Base-by-base conservation (phyloP, 1,140 invertebrate genomes). In the Diploscapter pachys region DNA sequence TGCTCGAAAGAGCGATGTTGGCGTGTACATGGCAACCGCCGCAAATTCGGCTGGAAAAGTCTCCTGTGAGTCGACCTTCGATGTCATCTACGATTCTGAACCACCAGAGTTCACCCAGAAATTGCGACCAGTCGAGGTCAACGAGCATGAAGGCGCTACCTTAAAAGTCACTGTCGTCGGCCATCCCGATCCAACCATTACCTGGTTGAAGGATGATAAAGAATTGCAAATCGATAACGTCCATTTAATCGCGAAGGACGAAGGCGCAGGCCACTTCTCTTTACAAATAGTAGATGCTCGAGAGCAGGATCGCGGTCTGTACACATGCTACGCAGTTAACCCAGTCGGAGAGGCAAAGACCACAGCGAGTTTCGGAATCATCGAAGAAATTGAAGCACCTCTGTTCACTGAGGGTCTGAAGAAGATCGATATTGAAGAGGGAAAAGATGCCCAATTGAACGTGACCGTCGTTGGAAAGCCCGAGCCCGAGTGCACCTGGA, bases 401-500 rank as follows among this genome's bases (percentile, higher is more conserved):
- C 9, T 65, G 51, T 79, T 79, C 48, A 64, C 73, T 55, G 48
- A 68, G 79, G 75, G 79, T 75, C 77, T 80, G 92, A 63, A 79
- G 61, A 61, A 73, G 69, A 65, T 53, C n/a, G 74, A 82, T 50
- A 77, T 78, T 49, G 77, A 79, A 63, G 80, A 86, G 63, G 77
- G 78, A 6, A 80, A 81, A 11, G 76, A 92, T 83, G 89, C 92
- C 2, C 63, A 79, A 52, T 90, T 94, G 62, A 88, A 88, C 3
- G 90, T 94, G 4, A 90, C 91, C 79, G 87, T 93, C 5, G 91
- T 92, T 73, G 92, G 92, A 31, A 93, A 90, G 86, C 93, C 94
- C 0, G 90, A 91, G 81, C 92, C 92, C 52, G 63, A 81, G 62
- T 70, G 73, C 49, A 75, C 61, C 9, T 70, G 64, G 67, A 69